These are phyloP conservation scores for Mohoua ochrocephala DNA, from an alignment of 2,113 vertebrate genomes.

Conservation along the genomic window DNA sequence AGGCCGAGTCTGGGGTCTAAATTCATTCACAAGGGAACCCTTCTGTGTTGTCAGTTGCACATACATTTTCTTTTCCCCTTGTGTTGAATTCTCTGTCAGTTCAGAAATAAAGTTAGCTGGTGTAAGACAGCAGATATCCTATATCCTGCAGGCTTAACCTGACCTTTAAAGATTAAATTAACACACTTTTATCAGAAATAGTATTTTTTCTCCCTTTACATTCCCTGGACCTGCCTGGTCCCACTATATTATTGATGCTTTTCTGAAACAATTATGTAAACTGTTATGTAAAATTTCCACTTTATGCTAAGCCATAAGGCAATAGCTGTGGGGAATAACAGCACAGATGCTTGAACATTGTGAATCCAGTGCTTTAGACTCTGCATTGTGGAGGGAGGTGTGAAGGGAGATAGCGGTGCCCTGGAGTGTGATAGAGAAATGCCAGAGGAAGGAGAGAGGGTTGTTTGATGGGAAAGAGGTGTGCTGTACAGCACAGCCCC, in stretches of 20 bases:
- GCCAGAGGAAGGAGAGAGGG: not conserved
- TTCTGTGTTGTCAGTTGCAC: not conserved
- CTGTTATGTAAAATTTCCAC: not conserved
- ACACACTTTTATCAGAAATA: not conserved
- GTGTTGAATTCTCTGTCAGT: not conserved
- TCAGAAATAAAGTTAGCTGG: not conserved
- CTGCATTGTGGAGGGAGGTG: not conserved
- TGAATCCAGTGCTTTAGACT: not conserved
- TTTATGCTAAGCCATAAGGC: not conserved
- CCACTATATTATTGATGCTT: not conserved
- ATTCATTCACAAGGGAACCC: not conserved
- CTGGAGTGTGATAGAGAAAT: not conserved
- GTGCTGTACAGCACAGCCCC: not conserved
- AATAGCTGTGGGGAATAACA: not conserved
- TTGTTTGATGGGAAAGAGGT: not conserved
- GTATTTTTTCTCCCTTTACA: not conserved
- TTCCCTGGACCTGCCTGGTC: not conserved
- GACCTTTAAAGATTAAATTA: not conserved
- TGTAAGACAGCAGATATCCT: not conserved
- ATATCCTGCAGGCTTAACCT: not conserved
- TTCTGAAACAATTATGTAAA: not conserved
- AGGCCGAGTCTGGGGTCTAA: not conserved
- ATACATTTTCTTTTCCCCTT: not conserved
- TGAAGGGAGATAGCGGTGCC: not conserved
- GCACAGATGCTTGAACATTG: not conserved